Conservation (phyloP, 2,113 vertebrate genomes). For the Narcine bancroftii region DNA sequence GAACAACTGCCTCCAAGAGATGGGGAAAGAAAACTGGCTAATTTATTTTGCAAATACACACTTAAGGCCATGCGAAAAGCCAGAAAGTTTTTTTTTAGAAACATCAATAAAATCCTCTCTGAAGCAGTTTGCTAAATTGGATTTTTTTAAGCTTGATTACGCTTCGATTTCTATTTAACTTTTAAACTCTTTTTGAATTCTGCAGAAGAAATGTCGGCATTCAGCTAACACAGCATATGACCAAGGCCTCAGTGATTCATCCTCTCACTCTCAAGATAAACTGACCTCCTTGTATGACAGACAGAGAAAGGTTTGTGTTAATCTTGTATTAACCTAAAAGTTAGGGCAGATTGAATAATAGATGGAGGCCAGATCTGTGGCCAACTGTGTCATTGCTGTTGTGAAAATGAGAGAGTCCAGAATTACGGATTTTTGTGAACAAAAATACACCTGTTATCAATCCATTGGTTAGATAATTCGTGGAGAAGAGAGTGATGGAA, state of each 20-base stretch:
- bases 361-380: not conserved
- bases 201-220: conserved; percentile 75
- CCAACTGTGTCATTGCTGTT: not conserved
- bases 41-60: too few species aligned
- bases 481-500: not conserved
- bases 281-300: conserved; percentile 70
- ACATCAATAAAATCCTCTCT: not conserved
- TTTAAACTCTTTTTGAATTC: conserved; percentile 29
- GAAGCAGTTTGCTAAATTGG: not conserved
- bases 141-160: not conserved
- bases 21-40: not conserved
- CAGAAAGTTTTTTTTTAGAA: not conserved
- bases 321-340: conserved; percentile 22
- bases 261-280: conserved; percentile 73
- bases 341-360: not conserved
- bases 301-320: conserved; percentile 70
- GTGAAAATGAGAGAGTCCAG: not conserved
- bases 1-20: not conserved
- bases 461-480: not conserved
- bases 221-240: conserved; percentile 59
- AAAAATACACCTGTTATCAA: not conserved
- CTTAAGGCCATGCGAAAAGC: not conserved
- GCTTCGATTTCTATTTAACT: conserved; percentile 24
- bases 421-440: not conserved
- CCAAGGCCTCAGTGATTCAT: conserved; percentile 60